A percentile compares a stretch with the other conserved stretches of the same genome.
Conservation (phyloP, 2,113 vertebrate genomes). For the Phoxinus phoxinus region DNA sequence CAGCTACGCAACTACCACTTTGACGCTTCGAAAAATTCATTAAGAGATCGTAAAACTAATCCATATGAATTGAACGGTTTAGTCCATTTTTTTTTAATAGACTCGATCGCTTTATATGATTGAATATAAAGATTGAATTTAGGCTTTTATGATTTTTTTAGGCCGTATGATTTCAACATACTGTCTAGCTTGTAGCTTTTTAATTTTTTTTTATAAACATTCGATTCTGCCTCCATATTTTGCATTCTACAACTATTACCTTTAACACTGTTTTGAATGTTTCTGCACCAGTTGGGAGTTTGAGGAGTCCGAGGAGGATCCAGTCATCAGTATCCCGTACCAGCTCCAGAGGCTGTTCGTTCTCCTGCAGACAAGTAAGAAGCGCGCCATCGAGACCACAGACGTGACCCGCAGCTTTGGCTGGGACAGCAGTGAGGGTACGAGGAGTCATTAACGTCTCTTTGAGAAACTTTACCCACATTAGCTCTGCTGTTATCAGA, state of each 20-base stretch:
- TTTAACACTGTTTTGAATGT: background rate
- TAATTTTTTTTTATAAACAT: background rate
- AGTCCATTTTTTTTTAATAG: too few species aligned
- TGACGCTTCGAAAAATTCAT: too few species aligned
- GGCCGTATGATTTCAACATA: background rate
- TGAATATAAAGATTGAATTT: too few species aligned
- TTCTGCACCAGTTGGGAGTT: conserved; percentile 90
- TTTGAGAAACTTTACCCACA: conserved; percentile 17
- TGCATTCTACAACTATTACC: background rate
- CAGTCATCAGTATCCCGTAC: conserved; percentile 94
- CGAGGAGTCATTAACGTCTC: background rate
- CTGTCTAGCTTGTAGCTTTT: too few species aligned
- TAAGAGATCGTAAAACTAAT: too few species aligned
- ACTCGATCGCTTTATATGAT: too few species aligned
- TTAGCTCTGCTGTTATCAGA: background rate
- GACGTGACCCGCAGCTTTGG: conserved; percentile 98
- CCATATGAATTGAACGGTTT: too few species aligned
- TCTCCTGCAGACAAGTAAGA: conserved; percentile 97
- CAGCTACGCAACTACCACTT: too few species aligned
- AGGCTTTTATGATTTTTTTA: too few species aligned
- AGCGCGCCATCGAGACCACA: conserved; percentile 97
- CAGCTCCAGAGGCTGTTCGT: conserved; percentile 98
- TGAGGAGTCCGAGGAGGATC: conserved; percentile 96
- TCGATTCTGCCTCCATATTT: background rate
- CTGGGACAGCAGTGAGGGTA: conserved; percentile 99